phyloP scores from a whole-genome alignment of 2,888 invertebrate genomes.

The Melikaiella ostensackeni region DNA sequence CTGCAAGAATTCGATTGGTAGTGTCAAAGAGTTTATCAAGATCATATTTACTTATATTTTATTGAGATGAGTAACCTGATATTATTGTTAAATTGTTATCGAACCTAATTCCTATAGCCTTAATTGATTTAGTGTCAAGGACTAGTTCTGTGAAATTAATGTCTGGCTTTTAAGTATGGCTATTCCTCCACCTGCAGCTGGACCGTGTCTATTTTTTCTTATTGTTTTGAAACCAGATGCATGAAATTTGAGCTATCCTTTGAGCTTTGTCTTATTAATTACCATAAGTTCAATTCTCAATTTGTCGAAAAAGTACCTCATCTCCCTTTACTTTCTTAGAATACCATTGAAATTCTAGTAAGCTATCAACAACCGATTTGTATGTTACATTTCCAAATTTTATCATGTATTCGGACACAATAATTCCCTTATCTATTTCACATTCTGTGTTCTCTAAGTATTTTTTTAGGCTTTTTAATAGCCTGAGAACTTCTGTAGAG shows the following conservation, averaged over 20 bases:
- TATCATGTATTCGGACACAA: no score
- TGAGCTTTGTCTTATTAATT: slow-evolving; percentile 47
- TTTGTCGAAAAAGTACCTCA: slow-evolving; percentile 43
- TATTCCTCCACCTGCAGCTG: slow-evolving; percentile 24
- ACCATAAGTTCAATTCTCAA: slow-evolving; percentile 47
- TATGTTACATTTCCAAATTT: no score
- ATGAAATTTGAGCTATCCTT: background rate
- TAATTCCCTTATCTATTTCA: no score
- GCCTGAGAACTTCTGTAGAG: no score
- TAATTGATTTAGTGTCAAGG: background rate
- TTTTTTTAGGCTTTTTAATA: no score
- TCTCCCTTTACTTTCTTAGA: slow-evolving; percentile 40
- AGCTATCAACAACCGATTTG: slow-evolving; percentile 4
- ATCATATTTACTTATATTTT: slow-evolving; percentile 36
- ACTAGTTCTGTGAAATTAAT: slow-evolving; percentile 1
- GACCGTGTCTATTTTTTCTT: slow-evolving; percentile 43
- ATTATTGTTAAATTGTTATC: background rate
- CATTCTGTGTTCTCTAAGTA: no score
- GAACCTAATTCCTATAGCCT: slow-evolving; percentile 39
- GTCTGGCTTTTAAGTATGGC: slow-evolving; percentile 10
- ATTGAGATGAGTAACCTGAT: background rate
- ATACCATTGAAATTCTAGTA: slow-evolving; percentile 52
- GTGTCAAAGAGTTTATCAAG: slow-evolving; percentile 45
- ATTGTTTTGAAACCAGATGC: slow-evolving; percentile 18
- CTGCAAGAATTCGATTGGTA: slow-evolving; percentile 40